Evolutionary conservation across 2,888 invertebrate genomes (phyloP).

Genomic region (Oxyteleia sp.): DNA sequence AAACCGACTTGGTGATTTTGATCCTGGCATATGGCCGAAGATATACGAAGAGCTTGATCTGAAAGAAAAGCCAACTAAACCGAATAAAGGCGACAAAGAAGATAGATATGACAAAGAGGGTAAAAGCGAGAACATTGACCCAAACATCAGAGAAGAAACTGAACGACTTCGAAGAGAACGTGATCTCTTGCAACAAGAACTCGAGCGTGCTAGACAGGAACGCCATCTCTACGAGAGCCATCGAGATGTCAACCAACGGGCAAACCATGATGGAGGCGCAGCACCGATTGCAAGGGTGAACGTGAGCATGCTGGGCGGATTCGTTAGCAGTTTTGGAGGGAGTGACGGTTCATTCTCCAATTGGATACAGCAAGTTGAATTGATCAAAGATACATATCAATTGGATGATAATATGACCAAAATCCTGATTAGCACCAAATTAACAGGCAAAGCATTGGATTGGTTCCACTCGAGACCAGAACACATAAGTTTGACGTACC

Average conservation of each 20-base stretch:
- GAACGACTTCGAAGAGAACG: too few species aligned
- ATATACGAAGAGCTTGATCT: not conserved
- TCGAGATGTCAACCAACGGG: too few species aligned
- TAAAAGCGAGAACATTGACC: too few species aligned
- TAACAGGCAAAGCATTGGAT: conserved; percentile 52
- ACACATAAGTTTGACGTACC: conserved; percentile 30
- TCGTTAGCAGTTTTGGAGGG: conserved; percentile 47
- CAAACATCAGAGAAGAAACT: too few species aligned
- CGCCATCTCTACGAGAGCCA: too few species aligned
- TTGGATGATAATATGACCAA: conserved; percentile 47
- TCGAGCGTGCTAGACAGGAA: too few species aligned
- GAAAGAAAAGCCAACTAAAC: not conserved
- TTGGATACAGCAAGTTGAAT: conserved; percentile 59
- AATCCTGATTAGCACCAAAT: conserved; percentile 47
- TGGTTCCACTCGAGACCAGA: conserved; percentile 71
- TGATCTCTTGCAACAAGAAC: too few species aligned
- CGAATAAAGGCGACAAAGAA: not conserved
- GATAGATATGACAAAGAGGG: too few species aligned
- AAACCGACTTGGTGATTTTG: not conserved
- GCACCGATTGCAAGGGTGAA: not conserved
- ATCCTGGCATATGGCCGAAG: conserved; percentile 15
- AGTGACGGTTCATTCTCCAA: conserved; percentile 20
- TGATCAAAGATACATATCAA: conserved; percentile 33
- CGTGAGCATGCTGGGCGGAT: conserved; percentile 29
- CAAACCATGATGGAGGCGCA: too few species aligned